Evolutionary conservation across 1,140 invertebrate species (phyloP).

Genomic region (Halotydeus destructor): DNA sequence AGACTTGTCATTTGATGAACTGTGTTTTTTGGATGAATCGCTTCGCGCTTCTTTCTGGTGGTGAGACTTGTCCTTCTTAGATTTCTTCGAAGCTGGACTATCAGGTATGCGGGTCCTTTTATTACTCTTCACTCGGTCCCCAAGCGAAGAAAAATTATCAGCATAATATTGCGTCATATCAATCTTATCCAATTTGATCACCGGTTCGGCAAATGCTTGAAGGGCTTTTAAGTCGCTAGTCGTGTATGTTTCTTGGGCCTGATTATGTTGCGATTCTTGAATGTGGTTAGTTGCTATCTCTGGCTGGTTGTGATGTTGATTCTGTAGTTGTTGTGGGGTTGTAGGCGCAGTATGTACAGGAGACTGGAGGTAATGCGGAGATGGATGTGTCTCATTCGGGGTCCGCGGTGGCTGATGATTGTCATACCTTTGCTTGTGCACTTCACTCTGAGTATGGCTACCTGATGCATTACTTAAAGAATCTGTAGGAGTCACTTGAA

Average conservation of each 20-base stretch:
- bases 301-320: neutral
- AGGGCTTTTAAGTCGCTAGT: neutral
- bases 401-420: neutral
- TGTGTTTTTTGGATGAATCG: neutral
- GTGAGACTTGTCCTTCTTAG: neutral
- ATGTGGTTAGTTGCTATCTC: neutral
- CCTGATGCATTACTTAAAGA: neutral
- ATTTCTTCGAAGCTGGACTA: neutral
- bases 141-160: conserved; percentile 12
- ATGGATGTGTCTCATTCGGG: no score
- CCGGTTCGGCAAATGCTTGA: neutral
- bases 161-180: neutral
- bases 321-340: neutral
- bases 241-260: neutral
- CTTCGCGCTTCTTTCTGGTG: neutral
- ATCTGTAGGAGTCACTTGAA: conserved; percentile 2
- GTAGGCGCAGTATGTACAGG: no score
- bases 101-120: neutral
- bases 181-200: neutral
- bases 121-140: conserved; percentile 10
- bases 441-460: neutral
- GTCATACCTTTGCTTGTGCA: neutral
- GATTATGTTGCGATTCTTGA: neutral
- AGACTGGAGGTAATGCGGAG: no score
- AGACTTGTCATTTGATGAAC: neutral